Evolutionary conservation across 2,797 vertebrate species (phyloP).

Genomic region (Ptychadena robeensis): DNA sequence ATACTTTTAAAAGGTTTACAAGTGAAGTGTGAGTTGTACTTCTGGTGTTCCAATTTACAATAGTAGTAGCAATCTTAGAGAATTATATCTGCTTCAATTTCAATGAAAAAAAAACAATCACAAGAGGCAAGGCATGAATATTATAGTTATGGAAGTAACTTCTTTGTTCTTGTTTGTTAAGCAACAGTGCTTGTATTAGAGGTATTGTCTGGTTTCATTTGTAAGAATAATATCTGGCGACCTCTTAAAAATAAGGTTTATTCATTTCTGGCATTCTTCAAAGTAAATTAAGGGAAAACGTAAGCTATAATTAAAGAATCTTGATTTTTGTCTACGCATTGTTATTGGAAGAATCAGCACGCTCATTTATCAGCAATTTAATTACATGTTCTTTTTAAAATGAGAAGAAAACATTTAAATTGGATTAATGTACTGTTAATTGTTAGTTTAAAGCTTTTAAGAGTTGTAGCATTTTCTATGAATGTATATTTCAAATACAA

Average conservation of each 20-base stretch:
- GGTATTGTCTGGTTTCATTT: neutral
- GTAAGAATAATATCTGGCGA: neutral
- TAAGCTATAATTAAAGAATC: conserved; percentile 2
- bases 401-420: neutral
- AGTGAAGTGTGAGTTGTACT: no score
- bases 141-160: neutral
- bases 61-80: neutral
- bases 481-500: neutral
- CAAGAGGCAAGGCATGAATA: no score
- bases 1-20: no score
- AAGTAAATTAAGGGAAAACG: neutral
- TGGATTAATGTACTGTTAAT: neutral
- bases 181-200: neutral
- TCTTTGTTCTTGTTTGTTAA: neutral
- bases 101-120: neutral
- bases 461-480: neutral
- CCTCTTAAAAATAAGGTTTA: neutral
- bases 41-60: neutral
- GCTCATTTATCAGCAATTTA: neutral
- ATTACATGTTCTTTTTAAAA: neutral
- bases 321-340: neutral
- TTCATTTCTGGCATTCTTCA: neutral
- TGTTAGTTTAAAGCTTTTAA: neutral
- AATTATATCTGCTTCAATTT: neutral
- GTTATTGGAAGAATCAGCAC: neutral